These are phyloP conservation scores for Myotis lucifugus DNA, from an alignment of 2,113 vertebrate genomes.

Conservation along the genomic window DNA sequence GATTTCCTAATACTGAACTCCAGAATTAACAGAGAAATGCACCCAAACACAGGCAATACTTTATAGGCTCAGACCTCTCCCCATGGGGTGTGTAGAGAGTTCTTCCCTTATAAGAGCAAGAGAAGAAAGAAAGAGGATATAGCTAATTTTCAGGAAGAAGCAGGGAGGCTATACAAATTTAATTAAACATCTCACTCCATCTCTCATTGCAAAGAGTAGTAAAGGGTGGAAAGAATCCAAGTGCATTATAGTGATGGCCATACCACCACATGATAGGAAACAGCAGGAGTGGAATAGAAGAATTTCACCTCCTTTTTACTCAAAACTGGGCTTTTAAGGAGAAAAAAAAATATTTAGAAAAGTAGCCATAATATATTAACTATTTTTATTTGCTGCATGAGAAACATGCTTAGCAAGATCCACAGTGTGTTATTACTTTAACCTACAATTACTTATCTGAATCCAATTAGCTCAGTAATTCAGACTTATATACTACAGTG, in stretches of 20 bases:
- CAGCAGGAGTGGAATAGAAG: neutral
- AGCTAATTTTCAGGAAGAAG: neutral
- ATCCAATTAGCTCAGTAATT: constrained; percentile 48
- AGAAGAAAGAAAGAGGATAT: neutral
- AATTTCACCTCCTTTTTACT: neutral
- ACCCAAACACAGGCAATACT: neutral
- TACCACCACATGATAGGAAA: neutral
- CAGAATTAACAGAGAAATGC: constrained; percentile 1
- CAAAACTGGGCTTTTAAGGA: neutral
- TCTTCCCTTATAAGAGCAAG: neutral
- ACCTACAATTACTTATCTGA: neutral
- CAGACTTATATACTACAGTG: neutral
- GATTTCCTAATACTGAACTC: neutral
- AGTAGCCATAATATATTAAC: neutral
- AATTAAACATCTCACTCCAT: neutral
- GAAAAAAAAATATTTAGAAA: constrained; percentile 35
- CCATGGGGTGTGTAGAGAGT: neutral
- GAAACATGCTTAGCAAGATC: constrained; percentile 30
- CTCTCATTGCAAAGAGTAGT: neutral
- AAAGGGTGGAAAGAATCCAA: neutral
- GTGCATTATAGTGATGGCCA: neutral
- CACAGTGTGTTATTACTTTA: constrained; percentile 36
- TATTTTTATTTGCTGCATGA: constrained; percentile 43
- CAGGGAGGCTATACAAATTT: neutral
- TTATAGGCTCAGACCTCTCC: neutral